These are phyloP conservation scores for Trichonephila clavipes DNA, from an alignment of 1,140 invertebrate genomes.

Conservation along the genomic window DNA sequence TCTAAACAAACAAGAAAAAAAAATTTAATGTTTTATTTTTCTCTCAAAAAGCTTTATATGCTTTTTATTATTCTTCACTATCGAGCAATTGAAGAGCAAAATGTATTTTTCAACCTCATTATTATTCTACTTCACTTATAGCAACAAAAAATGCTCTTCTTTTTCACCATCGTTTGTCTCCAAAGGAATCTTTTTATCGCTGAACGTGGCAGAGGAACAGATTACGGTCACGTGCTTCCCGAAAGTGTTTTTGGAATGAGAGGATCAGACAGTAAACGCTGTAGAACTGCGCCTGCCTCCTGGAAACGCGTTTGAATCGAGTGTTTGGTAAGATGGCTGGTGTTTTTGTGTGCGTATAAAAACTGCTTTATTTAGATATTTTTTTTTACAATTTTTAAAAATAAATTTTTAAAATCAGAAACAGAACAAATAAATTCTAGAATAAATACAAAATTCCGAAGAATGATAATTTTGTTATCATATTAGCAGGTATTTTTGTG, in stretches of 20 bases:
- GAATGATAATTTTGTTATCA: no score
- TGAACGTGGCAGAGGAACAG: constrained; percentile 20
- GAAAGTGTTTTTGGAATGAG: not conserved
- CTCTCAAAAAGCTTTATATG: not conserved
- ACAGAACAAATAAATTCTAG: no score
- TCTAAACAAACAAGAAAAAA: no score
- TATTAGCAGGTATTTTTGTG: no score
- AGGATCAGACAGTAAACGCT: not conserved
- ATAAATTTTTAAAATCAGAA: no score
- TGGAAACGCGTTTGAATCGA: no score
- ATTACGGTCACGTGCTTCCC: constrained; percentile 25
- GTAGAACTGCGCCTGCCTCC: not conserved
- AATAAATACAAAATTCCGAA: no score
- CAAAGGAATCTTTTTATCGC: constrained; percentile 6
- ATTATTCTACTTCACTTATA: constrained; percentile 14
- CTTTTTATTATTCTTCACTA: not conserved
- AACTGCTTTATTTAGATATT: no score
- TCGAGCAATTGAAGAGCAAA: constrained; percentile 29
- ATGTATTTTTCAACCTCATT: constrained; percentile 54
- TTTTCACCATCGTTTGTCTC: constrained; percentile 19
- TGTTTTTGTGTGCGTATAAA: no score
- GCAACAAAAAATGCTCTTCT: not conserved
- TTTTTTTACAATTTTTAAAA: no score
- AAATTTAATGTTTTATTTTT: not conserved
- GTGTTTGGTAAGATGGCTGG: no score